phyloP scores from a whole-genome alignment of 2,113 vertebrate genomes.

The Mystacornis crossleyi region DNA sequence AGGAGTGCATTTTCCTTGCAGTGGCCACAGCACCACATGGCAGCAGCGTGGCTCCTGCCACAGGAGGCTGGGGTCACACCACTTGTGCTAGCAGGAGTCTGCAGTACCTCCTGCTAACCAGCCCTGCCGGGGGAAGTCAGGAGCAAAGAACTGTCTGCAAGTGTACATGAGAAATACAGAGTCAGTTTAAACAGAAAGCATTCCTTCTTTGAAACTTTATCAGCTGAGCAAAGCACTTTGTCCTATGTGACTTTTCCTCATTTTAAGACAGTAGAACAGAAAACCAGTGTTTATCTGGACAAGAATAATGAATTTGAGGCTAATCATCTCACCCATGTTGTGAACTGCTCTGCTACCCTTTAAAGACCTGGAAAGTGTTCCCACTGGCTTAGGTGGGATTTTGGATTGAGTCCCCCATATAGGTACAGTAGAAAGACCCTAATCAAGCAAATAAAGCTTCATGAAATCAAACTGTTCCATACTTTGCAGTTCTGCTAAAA shows the following conservation, averaged over 20 bases:
- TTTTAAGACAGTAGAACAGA: background rate
- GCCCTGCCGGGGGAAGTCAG: background rate
- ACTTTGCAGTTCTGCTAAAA: background rate
- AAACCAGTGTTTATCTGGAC: background rate
- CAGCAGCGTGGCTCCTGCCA: rapidly evolving
- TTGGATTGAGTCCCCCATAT: background rate
- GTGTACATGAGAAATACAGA: background rate
- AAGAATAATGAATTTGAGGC: background rate
- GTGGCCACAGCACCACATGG: background rate
- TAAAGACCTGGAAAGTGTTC: background rate
- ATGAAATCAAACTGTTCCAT: background rate
- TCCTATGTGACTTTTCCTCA: background rate
- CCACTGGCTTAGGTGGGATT: background rate
- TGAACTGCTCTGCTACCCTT: background rate
- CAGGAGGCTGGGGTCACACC: background rate
- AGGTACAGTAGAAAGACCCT: background rate
- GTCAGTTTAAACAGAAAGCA: background rate
- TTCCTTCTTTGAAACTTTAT: background rate
- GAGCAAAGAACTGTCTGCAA: background rate
- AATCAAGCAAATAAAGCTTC: background rate
- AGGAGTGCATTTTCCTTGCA: background rate
- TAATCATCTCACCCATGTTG: background rate
- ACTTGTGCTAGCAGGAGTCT: background rate
- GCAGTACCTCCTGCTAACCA: background rate
- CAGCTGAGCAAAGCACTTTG: background rate